A percentile compares a stretch with the other conserved stretches of the same genome.
These are phyloP conservation scores for Wasmannia auropunctata DNA, from an alignment of 1,140 invertebrate genomes.

Conservation along the genomic window DNA sequence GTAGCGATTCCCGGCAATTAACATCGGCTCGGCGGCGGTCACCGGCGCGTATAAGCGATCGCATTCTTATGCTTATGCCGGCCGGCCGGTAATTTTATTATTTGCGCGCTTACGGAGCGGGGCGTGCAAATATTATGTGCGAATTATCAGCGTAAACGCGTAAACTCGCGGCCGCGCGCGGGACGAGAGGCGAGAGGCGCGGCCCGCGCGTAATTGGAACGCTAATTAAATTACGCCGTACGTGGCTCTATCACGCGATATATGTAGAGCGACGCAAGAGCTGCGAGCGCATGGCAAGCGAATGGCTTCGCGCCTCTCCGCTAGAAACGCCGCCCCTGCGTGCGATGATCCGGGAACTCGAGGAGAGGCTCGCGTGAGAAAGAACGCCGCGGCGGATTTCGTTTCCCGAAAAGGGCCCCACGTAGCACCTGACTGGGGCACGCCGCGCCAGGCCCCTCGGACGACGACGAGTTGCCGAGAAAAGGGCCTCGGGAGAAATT, in stretches of 20 bases:
- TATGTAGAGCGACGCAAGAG: neutral
- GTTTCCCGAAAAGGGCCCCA: conserved; percentile 39
- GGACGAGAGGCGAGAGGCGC: neutral
- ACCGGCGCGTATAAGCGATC: conserved; percentile 35
- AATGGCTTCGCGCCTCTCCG: neutral
- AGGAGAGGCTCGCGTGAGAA: conserved; percentile 61
- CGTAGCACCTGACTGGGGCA: conserved; percentile 29
- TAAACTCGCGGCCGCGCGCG: neutral
- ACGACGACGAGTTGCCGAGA: neutral
- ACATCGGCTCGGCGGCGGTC: conserved; percentile 19
- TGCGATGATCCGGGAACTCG: neutral
- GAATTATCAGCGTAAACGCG: conserved; percentile 50
- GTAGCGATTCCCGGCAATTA: conserved; percentile 43
- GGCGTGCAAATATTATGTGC: conserved; percentile 42
- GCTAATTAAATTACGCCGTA: conserved; percentile 47
- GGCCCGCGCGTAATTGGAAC: conserved; percentile 13
- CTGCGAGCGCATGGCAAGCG: neutral
- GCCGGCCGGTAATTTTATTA: conserved; percentile 33
- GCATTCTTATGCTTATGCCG: conserved; percentile 31
- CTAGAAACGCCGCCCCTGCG: neutral
- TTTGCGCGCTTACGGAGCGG: conserved; percentile 13
- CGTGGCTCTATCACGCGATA: conserved; percentile 31
- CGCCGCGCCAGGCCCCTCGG: neutral
- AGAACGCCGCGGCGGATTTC: conserved; percentile 3
- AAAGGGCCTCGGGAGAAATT: conserved; percentile 40